Evolutionary conservation across 2,888 invertebrate genomes (phyloP).

Genomic region (Calameuta filiformis): DNA sequence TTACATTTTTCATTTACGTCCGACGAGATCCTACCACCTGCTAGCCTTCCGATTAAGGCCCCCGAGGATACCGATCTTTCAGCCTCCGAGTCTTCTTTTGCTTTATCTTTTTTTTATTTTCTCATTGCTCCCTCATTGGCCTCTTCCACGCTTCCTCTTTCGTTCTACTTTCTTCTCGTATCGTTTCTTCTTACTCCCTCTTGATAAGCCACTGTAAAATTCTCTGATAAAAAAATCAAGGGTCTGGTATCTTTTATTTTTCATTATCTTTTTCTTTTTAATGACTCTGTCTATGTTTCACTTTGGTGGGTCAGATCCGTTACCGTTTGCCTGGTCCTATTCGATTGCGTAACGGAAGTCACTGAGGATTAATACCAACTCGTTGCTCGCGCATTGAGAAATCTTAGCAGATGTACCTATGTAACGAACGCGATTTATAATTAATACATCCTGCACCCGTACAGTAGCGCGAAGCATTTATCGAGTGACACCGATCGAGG

Average conservation of each 20-base stretch:
- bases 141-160: no score
- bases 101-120: no score
- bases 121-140: no score
- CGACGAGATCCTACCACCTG: constrained; percentile 27
- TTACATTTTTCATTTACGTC: constrained; percentile 64
- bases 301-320: no score
- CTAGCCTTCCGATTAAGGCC: no score
- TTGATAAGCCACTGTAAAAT: no score
- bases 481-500: constrained; percentile 44
- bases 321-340: background rate
- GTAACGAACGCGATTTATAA: constrained; percentile 1
- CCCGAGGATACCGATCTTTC: no score
- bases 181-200: no score
- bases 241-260: no score
- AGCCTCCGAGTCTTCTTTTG: no score
- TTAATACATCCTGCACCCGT: constrained; percentile 33
- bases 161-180: no score
- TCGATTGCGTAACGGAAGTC: constrained; percentile 31
- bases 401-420: background rate
- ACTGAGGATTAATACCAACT: constrained; percentile 17
- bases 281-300: background rate
- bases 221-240: no score
- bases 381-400: constrained; percentile 2
- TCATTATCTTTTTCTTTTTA: background rate
- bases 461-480: constrained; percentile 64